Evolutionary conservation across 1,140 invertebrate genomes (phyloP), one percentile per base, ranked within the genome.

Genomic region (Brachionus rubens): DNA sequence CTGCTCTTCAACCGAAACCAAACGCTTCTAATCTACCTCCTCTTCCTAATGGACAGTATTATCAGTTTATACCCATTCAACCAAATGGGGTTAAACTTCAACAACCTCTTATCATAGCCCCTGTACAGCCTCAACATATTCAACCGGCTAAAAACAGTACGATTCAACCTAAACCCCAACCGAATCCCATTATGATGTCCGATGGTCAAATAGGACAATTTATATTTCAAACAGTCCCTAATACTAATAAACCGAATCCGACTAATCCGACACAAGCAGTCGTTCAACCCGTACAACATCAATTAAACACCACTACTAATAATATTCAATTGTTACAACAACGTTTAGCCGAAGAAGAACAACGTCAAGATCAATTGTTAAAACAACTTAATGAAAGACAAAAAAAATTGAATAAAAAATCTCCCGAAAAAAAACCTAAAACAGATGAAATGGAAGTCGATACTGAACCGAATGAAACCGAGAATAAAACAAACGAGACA

Each of bases 1-100:
- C 65, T 19, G 65, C 65, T 0, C 30, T 59, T 26, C 54, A 59
- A 19, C 65, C 28, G 16, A 70, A 50, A 47, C n/a, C n/a, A 19
- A 48, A 14, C 43, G 24, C 65, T 19, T 10, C n/a, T 26, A 43
- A 5, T 9, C 24, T 14, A 70, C 43, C n/a, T 19, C 9, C 65
- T 30, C 65, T 7, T 33, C 2, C 26, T 26, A 50, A 70, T 16
- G 47, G 47, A n/a, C 65, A 47, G 10, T 70, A 46, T 24, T 70
- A 48, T 43, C 65, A 70, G 28, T 70, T 70, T 50, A 70, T 70
- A 21, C 65, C 65, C 6, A 70, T 70, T 36, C 54, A 59, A 30
- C 30, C 54, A 33, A 59, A 59, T 33, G 54, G 54, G 16, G 54
- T 59, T 16, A 59, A 59, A 28, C 12, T 59, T 7, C 54, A 33